These are phyloP conservation scores for Drosophila neonasuta DNA, from an alignment of 2,888 invertebrate genomes.

Conservation along the genomic window DNA sequence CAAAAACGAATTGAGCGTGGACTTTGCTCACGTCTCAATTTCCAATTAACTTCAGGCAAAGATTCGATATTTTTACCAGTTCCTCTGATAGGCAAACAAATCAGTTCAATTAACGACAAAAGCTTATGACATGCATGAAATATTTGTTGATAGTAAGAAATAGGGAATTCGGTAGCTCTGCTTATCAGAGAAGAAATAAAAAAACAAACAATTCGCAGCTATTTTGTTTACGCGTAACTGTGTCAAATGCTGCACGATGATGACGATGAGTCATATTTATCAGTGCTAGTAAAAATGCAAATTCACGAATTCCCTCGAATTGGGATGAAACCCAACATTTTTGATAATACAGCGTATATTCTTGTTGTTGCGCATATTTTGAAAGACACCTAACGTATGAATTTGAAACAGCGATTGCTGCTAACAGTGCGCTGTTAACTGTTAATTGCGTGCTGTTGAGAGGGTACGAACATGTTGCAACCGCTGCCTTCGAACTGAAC, in stretches of 20 bases:
- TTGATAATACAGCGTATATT: slow-evolving; percentile 1
- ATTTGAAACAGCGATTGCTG: slow-evolving; percentile 8
- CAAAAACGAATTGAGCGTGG: slow-evolving; percentile 35
- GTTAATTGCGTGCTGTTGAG: slow-evolving; percentile 13
- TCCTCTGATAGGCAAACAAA: slow-evolving; percentile 47
- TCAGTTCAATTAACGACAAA: slow-evolving; percentile 66
- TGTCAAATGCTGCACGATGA: slow-evolving; percentile 42
- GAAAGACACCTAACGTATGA: slow-evolving; percentile 13
- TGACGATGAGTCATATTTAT: slow-evolving; percentile 41
- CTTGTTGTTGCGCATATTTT: slow-evolving; percentile 24
- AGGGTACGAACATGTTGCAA: slow-evolving; percentile 39
- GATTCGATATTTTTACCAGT: slow-evolving; percentile 41
- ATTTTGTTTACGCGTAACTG: slow-evolving; percentile 62
- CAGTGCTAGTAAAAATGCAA: slow-evolving; percentile 18
- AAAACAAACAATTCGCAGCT: slow-evolving; percentile 15
- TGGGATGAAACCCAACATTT: background rate
- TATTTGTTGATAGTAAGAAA: slow-evolving; percentile 26
- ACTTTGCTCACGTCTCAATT: slow-evolving; percentile 66
- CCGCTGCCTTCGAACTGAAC: slow-evolving; percentile 3
- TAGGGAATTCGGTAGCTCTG: slow-evolving; percentile 53
- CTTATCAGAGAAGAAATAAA: slow-evolving; percentile 39
- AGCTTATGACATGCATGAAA: slow-evolving; percentile 62
- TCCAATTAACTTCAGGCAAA: slow-evolving; percentile 64
- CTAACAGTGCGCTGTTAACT: background rate
- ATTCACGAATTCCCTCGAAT: slow-evolving; percentile 26